Evolutionary conservation across 2,113 vertebrate genomes (phyloP).

Genomic region (Callospermophilus lateralis): DNA sequence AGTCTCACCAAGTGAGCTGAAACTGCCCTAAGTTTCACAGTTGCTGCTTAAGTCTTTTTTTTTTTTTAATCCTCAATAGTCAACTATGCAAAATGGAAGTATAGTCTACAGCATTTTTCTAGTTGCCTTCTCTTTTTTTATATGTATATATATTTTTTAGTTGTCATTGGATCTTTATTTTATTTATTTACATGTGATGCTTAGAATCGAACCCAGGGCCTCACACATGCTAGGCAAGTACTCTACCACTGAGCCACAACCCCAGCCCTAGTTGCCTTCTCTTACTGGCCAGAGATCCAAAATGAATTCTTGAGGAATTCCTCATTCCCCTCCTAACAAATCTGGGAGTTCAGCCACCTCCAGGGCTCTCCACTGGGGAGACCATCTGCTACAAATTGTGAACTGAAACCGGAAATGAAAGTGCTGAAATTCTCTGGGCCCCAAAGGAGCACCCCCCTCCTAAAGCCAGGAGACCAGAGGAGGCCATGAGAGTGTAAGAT

Average conservation of each 20-base stretch:
- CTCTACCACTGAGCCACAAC: too few relatives aligned
- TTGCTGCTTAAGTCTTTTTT: not conserved
- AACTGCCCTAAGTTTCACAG: not conserved
- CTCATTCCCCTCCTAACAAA: not conserved
- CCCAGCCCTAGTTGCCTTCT: not conserved
- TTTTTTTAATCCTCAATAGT: not conserved
- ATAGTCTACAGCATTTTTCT: not conserved
- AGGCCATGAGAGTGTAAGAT: not conserved
- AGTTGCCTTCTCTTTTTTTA: not conserved
- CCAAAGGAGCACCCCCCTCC: not conserved
- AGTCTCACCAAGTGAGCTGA: not conserved
- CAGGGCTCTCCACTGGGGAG: not conserved
- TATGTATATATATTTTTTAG: too few relatives aligned
- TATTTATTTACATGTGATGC: too few relatives aligned
- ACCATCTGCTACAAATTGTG: not conserved
- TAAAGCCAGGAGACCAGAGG: not conserved
- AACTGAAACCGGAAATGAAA: not conserved
- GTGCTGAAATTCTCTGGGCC: not conserved
- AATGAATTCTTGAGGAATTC: not conserved
- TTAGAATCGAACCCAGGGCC: too few relatives aligned
- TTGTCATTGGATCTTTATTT: too few relatives aligned
- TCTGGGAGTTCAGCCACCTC: not conserved
- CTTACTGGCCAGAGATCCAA: not conserved
- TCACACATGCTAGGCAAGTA: too few relatives aligned
- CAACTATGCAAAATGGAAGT: not conserved